Conservation (phyloP, 2,888 invertebrate species). For the Calliopum simillimum region DNA sequence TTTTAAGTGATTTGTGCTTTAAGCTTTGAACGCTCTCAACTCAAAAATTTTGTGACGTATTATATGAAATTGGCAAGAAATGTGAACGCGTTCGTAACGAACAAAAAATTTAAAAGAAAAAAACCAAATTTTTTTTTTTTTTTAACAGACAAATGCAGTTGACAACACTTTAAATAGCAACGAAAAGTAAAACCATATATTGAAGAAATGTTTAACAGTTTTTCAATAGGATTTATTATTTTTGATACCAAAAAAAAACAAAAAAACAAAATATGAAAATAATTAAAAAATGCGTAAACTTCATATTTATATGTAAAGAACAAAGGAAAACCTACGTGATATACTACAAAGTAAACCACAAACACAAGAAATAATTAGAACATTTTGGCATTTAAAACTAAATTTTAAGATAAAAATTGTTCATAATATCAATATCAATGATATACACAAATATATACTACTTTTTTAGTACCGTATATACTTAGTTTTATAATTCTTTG, state of each 20-base stretch:
- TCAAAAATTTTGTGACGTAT: conserved; percentile 44
- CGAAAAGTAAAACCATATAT: no score
- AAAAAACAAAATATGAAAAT: no score
- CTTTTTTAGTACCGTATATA: no score
- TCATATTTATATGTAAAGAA: conserved; percentile 6
- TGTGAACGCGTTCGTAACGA: conserved; percentile 48
- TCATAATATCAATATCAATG: no score
- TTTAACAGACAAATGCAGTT: conserved; percentile 6
- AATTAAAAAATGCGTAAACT: background rate
- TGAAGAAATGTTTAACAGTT: no score
- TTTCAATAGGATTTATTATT: no score
- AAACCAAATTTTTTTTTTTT: conserved; percentile 23
- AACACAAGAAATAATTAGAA: background rate
- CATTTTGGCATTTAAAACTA: background rate
- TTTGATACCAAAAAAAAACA: no score
- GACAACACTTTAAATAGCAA: conserved; percentile 14
- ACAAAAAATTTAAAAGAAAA: conserved; percentile 45
- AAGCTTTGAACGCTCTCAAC: conserved; percentile 30
- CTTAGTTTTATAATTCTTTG: background rate
- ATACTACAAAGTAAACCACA: conserved; percentile 9
- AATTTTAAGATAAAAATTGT: background rate
- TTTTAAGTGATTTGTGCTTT: conserved; percentile 4
- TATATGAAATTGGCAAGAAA: conserved; percentile 33
- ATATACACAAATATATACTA: no score
- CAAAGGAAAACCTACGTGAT: background rate